Conservation (phyloP, 2,888 invertebrate species). For the Acanthosepion lycidas region DNA sequence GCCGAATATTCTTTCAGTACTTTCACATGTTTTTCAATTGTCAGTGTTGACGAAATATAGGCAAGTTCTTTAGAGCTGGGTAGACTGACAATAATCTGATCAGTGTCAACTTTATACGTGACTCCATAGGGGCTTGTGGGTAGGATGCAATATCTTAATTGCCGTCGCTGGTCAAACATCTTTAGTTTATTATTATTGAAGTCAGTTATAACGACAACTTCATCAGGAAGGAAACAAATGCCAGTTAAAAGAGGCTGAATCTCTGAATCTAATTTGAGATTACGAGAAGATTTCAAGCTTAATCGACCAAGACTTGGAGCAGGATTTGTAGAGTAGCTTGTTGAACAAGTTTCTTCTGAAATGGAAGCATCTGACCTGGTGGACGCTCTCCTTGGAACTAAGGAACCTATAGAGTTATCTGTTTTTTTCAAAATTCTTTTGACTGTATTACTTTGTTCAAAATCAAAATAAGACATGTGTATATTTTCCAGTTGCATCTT, state of each 20-base stretch:
- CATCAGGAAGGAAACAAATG: conserved; percentile 23
- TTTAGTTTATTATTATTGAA: conserved; percentile 37
- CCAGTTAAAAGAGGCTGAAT: not conserved
- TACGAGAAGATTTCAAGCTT: not conserved
- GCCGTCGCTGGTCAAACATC: not conserved
- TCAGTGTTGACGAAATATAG: not conserved
- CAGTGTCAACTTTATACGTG: not conserved
- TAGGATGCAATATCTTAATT: conserved; percentile 33
- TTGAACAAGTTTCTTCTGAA: not conserved
- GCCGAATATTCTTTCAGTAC: conserved; percentile 36
- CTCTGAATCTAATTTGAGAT: not conserved
- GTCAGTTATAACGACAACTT: not conserved
- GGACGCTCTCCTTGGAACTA: not conserved
- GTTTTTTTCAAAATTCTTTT: not conserved
- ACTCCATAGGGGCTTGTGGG: not conserved
- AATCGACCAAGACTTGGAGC: not conserved
- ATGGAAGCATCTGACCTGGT: not conserved
- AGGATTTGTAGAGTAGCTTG: not conserved
- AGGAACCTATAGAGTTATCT: not conserved
- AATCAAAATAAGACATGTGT: not conserved
- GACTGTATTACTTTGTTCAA: not conserved
- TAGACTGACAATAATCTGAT: not conserved
- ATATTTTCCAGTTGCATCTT: not conserved
- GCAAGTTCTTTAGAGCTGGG: not conserved
- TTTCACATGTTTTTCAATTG: not conserved